Percentiles rank a stretch among this genome's conserved stretches.
Conservation (phyloP, 2,888 invertebrate species). For the Chrysolina oricalcia region DNA sequence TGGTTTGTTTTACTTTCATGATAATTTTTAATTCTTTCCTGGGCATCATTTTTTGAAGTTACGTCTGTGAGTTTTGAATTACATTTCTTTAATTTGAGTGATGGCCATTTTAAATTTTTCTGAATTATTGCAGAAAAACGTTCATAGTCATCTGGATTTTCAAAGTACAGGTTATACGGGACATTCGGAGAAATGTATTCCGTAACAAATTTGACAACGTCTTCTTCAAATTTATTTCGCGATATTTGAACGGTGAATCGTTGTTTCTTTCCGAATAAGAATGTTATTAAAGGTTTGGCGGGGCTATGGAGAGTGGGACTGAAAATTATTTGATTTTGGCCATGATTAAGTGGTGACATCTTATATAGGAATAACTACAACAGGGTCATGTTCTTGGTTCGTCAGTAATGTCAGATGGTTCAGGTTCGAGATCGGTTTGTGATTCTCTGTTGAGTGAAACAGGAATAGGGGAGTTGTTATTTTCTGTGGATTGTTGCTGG, state of each 20-base stretch:
- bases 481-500: neutral
- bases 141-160: constrained; percentile 33
- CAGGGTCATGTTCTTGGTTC: neutral
- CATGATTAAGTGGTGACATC: constrained; percentile 13
- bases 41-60: neutral
- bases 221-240: constrained; percentile 24
- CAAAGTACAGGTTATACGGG: constrained; percentile 37
- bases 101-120: constrained; percentile 29
- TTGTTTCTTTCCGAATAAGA: constrained; percentile 31
- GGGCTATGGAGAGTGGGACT: neutral
- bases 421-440: neutral
- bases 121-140: constrained; percentile 30
- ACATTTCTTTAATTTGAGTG: constrained; percentile 1
- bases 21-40: constrained; percentile 15
- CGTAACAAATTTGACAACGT: constrained; percentile 27
- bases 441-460: too few species aligned
- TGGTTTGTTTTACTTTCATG: constrained; percentile 31
- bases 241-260: constrained; percentile 28
- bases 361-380: constrained; percentile 5
- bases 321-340: constrained; percentile 24
- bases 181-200: constrained; percentile 26
- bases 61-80: constrained; percentile 18
- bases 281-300: neutral
- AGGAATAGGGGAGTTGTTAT: too few species aligned
- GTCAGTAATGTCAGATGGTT: neutral